Percentiles rank a stretch among this genome's conserved stretches.
Evolutionary conservation across 2,797 vertebrate genomes (phyloP).

Genomic region (Buphagus erythrorhynchus): DNA sequence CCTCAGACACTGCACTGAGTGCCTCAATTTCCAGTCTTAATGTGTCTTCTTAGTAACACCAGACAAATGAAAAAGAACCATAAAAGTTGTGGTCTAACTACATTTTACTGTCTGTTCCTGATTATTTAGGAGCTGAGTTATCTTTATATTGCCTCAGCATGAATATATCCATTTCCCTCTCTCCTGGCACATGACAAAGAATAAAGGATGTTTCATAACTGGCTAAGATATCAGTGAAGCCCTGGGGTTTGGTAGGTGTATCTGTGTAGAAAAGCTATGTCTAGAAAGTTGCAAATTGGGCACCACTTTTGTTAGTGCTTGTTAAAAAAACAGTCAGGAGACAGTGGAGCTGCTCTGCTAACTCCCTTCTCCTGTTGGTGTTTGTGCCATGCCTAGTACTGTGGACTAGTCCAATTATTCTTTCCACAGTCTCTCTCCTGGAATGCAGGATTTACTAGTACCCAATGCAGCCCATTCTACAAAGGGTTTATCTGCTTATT

Average conservation of each 20-base stretch:
- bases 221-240: background rate
- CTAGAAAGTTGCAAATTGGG: background rate
- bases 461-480: background rate
- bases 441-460: slow-evolving; percentile 5
- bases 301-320: background rate
- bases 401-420: background rate
- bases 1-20: background rate
- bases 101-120: background rate
- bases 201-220: background rate
- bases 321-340: background rate
- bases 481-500: slow-evolving; percentile 15
- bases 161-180: background rate
- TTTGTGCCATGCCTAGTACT: background rate
- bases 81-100: background rate
- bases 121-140: background rate
- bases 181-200: background rate
- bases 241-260: background rate
- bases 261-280: background rate
- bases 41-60: background rate
- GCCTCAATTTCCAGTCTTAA: background rate
- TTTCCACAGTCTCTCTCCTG: background rate
- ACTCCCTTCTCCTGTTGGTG: background rate
- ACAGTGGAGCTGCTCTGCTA: background rate
- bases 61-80: background rate
- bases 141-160: background rate